Evolutionary conservation across 2,888 invertebrate species (phyloP).

Genomic region (Cheilosia pagana): DNA sequence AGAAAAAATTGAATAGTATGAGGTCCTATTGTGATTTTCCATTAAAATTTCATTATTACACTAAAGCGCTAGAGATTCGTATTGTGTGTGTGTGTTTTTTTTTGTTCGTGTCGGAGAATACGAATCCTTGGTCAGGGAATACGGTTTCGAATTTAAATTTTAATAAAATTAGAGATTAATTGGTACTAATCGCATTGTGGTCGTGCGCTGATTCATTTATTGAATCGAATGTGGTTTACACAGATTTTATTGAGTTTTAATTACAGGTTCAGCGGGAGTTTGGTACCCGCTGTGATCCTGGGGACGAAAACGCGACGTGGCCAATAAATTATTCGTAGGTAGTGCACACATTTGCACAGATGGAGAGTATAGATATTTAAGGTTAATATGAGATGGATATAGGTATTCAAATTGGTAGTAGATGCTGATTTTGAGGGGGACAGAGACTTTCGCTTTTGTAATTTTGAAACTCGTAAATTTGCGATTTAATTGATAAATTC

Average conservation of each 20-base stretch:
- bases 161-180: constrained; percentile 74
- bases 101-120: neutral
- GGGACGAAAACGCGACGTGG: neutral
- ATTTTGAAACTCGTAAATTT: neutral
- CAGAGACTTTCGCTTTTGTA: neutral
- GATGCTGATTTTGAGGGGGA: neutral
- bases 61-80: neutral
- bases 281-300: neutral
- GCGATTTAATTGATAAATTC: too few relatives aligned
- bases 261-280: constrained; percentile 27
- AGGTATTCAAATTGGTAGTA: neutral
- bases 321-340: neutral
- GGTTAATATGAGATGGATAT: neutral
- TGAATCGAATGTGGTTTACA: constrained; percentile 67
- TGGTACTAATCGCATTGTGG: constrained; percentile 70
- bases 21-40: constrained; percentile 52
- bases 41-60: constrained; percentile 66
- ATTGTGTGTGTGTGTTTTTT: constrained; percentile 24
- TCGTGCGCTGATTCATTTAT: constrained; percentile 62
- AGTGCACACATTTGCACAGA: neutral
- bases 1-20: constrained; percentile 52
- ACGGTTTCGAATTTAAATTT: constrained; percentile 56
- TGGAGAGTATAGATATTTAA: too few relatives aligned
- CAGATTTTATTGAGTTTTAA: constrained; percentile 70
- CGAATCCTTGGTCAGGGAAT: constrained; percentile 6